These are phyloP conservation scores for Scolopax mira DNA, from an alignment of 2,113 vertebrate species.

Conservation along the genomic window DNA sequence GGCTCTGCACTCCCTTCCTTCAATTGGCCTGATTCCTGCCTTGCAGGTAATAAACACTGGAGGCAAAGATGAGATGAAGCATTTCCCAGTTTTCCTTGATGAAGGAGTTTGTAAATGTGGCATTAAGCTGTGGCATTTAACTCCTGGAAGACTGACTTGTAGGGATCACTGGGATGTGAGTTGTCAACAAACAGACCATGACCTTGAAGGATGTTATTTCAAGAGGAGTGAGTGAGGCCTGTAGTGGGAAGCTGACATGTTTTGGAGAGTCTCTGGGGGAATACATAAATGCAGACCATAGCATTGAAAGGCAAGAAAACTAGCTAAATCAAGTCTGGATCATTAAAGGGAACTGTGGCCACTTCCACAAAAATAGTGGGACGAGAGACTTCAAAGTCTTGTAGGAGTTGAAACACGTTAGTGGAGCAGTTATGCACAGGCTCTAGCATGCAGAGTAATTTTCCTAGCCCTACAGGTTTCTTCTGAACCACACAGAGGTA, in stretches of 20 bases:
- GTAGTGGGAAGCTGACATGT: not conserved
- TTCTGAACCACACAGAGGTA: not conserved
- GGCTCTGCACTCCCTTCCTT: not conserved
- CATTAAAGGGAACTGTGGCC: not conserved
- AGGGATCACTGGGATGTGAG: not conserved
- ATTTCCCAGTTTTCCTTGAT: not conserved
- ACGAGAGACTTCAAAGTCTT: not conserved
- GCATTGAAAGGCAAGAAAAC: not conserved
- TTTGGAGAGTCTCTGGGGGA: not conserved
- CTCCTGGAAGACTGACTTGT: not conserved
- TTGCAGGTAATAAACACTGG: not conserved
- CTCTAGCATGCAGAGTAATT: not conserved
- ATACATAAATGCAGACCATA: not conserved
- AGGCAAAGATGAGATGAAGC: not conserved
- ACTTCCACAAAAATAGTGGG: not conserved
- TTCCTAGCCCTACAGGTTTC: not conserved
- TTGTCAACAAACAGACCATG: not conserved
- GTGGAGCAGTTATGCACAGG: not conserved
- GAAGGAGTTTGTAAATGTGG: not conserved
- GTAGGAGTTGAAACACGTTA: not conserved
- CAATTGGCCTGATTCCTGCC: not conserved
- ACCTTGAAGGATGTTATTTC: not conserved
- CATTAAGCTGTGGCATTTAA: not conserved
- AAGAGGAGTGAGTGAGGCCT: not conserved
- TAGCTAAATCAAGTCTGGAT: not conserved